A percentile compares a stretch with the other conserved stretches of the same genome.
Conservation (phyloP, 2,113 vertebrate species). For the Paracanthobrama guichenoti region DNA sequence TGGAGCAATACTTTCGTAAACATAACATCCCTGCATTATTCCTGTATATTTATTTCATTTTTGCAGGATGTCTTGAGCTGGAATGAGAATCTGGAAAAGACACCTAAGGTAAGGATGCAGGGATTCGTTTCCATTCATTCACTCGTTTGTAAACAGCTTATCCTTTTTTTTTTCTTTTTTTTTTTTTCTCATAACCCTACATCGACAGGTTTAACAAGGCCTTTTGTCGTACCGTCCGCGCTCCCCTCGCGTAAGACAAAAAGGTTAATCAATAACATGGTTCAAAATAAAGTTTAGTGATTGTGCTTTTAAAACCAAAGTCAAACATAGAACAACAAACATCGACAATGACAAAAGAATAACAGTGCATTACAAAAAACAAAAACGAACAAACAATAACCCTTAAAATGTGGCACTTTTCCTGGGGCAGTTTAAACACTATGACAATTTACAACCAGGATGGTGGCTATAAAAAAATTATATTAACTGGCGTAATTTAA, state of each 20-base stretch:
- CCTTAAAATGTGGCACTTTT: slow-evolving; percentile 92
- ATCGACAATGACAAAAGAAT: slow-evolving; percentile 79
- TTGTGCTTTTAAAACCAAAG: slow-evolving; percentile 99
- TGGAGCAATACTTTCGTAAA: slow-evolving; percentile 69
- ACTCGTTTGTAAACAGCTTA: slow-evolving; percentile 72
- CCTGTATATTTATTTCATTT: slow-evolving; percentile 46
- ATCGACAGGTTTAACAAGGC: slow-evolving; percentile 89
- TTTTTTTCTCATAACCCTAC: slow-evolving; percentile 71
- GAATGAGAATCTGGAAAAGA: slow-evolving; percentile 67
- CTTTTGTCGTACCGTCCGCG: slow-evolving; percentile 82
- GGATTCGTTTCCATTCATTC: slow-evolving; percentile 68
- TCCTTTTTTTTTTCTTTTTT: slow-evolving; percentile 75
- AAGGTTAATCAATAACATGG: slow-evolving; percentile 99
- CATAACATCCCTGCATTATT: slow-evolving; percentile 73
- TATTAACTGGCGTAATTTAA: slow-evolving; percentile 78
- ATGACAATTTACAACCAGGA: slow-evolving; percentile 87
- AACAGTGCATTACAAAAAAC: slow-evolving; percentile 98
- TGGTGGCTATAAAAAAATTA: slow-evolving; percentile 77
- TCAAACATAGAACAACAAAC: slow-evolving; percentile 80
- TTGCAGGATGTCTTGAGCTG: slow-evolving; percentile 56
- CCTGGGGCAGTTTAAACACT: slow-evolving; percentile 87
- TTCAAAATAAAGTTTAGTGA: slow-evolving; percentile 99
- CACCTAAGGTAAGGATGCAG: slow-evolving; percentile 55
- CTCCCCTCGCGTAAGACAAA: slow-evolving; percentile 92
- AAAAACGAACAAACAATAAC: slow-evolving; percentile 77